These are phyloP conservation scores for Sebastes trivittatus DNA, from an alignment of 2,797 vertebrate species.

Conservation along the genomic window DNA sequence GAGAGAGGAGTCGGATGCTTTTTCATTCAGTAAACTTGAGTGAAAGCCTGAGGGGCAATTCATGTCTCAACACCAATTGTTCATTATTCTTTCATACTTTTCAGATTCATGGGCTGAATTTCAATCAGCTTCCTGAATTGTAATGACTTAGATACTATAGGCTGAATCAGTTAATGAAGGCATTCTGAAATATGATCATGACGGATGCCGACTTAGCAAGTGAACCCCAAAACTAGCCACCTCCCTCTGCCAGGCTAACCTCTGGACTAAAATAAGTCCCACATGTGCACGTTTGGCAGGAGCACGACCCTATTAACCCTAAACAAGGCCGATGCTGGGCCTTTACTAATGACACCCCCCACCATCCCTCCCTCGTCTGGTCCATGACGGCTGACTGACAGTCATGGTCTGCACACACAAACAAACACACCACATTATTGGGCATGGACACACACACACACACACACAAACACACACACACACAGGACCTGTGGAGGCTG, in stretches of 20 bases:
- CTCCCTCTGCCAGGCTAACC: constrained; percentile 54
- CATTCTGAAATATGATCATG: constrained; percentile 68
- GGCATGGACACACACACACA: constrained; percentile 30
- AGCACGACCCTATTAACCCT: constrained; percentile 82
- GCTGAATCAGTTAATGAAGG: constrained; percentile 38
- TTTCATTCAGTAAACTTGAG: not conserved
- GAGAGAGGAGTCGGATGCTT: not conserved
- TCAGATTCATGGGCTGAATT: constrained; percentile 36
- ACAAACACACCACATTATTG: constrained; percentile 62
- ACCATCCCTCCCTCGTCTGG: constrained; percentile 49
- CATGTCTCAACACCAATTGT: not conserved
- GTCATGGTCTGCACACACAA: constrained; percentile 65
- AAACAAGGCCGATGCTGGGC: constrained; percentile 69
- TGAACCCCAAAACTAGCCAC: constrained; percentile 28
- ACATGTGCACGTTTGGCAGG: constrained; percentile 83
- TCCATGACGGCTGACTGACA: constrained; percentile 56
- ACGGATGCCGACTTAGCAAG: constrained; percentile 63
- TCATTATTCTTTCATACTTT: constrained; percentile 9
- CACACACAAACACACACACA: constrained; percentile 2
- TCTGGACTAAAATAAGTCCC: constrained; percentile 79
- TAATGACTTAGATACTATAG: constrained; percentile 20
- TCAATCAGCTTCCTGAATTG: constrained; percentile 51
- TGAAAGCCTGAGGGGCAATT: not conserved
- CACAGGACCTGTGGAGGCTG: constrained; percentile 45
- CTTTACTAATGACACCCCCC: constrained; percentile 54